phyloP scores from a whole-genome alignment of 2,797 vertebrate species.

The Lagorchestes hirsutus region DNA sequence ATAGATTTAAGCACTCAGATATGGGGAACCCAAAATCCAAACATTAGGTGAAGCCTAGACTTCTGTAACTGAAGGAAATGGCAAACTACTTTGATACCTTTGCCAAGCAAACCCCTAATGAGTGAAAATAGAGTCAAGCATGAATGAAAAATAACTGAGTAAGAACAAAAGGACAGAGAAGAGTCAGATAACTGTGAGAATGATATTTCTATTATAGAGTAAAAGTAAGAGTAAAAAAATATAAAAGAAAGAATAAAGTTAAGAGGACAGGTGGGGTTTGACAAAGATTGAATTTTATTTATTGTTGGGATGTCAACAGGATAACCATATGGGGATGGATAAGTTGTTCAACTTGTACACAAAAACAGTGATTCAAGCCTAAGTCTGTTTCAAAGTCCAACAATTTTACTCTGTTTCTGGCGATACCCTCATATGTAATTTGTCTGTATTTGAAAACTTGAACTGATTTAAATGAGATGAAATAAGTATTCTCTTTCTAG shows the following conservation, averaged over 20 bases:
- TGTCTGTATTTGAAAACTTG: background rate
- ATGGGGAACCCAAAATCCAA: background rate
- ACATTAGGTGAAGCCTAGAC: too few species aligned
- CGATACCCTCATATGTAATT: background rate
- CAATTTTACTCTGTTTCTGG: background rate
- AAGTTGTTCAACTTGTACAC: background rate
- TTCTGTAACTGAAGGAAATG: background rate
- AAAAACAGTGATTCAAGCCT: background rate
- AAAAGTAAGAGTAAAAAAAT: too few species aligned
- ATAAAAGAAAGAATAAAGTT: background rate
- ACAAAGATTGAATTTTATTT: background rate
- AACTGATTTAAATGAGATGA: background rate
- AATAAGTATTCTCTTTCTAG: background rate
- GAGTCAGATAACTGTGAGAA: background rate
- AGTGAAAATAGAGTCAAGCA: too few species aligned
- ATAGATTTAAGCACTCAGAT: too few species aligned
- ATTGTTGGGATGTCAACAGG: background rate
- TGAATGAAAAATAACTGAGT: too few species aligned
- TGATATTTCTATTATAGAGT: background rate
- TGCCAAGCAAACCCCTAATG: too few species aligned
- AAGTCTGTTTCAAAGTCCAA: background rate
- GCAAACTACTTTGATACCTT: background rate
- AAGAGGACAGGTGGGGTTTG: too few species aligned
- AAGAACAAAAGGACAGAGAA: background rate
- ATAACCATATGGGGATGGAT: background rate